A percentile compares a stretch with the other conserved stretches of the same genome.
Conservation (phyloP, 1,140 invertebrate species). For the Dreissena polymorpha region DNA sequence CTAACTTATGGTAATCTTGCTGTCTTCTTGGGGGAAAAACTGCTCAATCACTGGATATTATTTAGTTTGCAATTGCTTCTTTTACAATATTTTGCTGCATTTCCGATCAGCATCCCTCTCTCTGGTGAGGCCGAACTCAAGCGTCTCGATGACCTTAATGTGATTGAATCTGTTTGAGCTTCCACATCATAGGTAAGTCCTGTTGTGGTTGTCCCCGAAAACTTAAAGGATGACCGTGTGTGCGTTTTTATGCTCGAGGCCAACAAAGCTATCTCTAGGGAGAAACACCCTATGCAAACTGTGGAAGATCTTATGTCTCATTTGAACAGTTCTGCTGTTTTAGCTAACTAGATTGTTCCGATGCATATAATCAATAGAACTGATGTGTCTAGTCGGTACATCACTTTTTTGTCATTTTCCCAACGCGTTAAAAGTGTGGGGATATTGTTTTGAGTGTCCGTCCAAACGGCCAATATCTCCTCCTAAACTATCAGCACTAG, state of each 20-base stretch:
- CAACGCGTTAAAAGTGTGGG: no score
- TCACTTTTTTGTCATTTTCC: slow-evolving; percentile 68
- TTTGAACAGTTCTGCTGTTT: slow-evolving; percentile 47
- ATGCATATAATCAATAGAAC: slow-evolving; percentile 67
- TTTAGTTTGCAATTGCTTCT: not conserved
- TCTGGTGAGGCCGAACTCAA: slow-evolving; percentile 25
- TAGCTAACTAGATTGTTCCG: slow-evolving; percentile 62
- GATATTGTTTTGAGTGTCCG: no score
- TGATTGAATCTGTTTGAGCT: slow-evolving; percentile 68
- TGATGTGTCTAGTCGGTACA: slow-evolving; percentile 53
- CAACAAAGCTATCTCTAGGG: no score
- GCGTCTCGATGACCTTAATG: slow-evolving; percentile 54
- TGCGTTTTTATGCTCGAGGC: slow-evolving; percentile 10
- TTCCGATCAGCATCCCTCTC: slow-evolving; percentile 1
- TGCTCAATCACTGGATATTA: slow-evolving; percentile 3
- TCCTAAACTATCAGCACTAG: no score
- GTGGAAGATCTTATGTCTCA: slow-evolving; percentile 22
- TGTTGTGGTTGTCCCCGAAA: not conserved
- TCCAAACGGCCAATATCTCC: no score
- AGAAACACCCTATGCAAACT: no score
- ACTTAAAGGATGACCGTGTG: not conserved
- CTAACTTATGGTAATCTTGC: not conserved
- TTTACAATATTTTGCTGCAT: not conserved
- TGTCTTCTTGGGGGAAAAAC: not conserved
- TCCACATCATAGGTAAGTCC: slow-evolving; percentile 37